Evolutionary conservation across 2,797 vertebrate species (phyloP).

Genomic region (Acipenser ruthenus): DNA sequence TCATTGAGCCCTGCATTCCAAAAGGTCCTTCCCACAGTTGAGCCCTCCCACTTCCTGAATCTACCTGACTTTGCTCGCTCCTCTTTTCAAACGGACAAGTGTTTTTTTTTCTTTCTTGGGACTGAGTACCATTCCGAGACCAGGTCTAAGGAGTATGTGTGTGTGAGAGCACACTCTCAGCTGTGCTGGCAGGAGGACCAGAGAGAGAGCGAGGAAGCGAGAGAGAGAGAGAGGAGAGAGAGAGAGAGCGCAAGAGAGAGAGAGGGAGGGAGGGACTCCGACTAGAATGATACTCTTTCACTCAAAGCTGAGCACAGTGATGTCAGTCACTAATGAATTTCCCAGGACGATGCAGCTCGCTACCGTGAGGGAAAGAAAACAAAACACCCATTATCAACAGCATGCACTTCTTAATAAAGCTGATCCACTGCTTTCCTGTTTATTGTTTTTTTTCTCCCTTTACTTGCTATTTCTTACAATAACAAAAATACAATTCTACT

Average conservation of each 20-base stretch:
- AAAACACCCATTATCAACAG: constrained; percentile 58
- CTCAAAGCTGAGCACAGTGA: constrained; percentile 55
- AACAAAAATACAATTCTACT: too few relatives aligned
- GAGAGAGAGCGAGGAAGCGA: constrained; percentile 19
- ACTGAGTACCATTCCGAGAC: constrained; percentile 23
- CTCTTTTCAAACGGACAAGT: constrained; percentile 8
- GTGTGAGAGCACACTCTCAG: constrained; percentile 36
- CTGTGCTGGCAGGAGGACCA: constrained; percentile 30
- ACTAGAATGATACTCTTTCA: constrained; percentile 58
- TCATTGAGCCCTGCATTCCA: constrained; percentile 49
- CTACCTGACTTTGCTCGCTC: constrained; percentile 40
- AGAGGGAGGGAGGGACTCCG: constrained; percentile 31
- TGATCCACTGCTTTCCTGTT: constrained; percentile 42
- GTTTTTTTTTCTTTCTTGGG: constrained; percentile 26
- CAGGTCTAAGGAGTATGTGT: constrained; percentile 12
- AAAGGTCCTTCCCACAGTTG: constrained; percentile 28
- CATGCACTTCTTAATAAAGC: constrained; percentile 44
- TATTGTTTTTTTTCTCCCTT: constrained; percentile 31
- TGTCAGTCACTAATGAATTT: constrained; percentile 69
- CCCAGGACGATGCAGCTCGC: constrained; percentile 57
- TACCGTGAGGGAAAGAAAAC: constrained; percentile 53
- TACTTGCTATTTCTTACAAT: constrained; percentile 41
- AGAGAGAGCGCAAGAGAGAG: constrained; percentile 12
- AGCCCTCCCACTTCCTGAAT: constrained; percentile 60
- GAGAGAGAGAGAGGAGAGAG: constrained; percentile 17